Evolutionary conservation across 92 coral and sea anemone genomes (phyloP).

Genomic region (Plumapathes pennacea): DNA sequence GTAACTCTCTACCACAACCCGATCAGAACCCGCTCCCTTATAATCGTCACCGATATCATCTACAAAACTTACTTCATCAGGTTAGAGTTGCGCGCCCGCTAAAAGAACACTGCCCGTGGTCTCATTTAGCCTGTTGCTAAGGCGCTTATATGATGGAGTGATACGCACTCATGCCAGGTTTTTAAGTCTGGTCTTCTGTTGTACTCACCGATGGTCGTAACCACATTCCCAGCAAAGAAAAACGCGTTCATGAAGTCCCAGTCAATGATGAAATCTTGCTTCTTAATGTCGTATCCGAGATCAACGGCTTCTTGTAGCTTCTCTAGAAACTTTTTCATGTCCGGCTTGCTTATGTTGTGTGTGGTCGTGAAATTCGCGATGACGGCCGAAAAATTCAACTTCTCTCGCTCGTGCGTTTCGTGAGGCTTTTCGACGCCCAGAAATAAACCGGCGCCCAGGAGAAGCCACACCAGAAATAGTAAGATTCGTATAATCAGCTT

Average conservation of each 20-base stretch:
- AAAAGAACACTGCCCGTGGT: no score
- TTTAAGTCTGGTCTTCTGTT: neutral
- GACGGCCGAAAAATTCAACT: constrained; percentile 31
- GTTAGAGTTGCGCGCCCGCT: no score
- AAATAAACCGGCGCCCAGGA: constrained; percentile 91
- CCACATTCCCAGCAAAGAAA: constrained; percentile 97
- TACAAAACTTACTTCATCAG: no score
- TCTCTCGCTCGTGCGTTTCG: constrained; percentile 31
- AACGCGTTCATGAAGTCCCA: constrained; percentile 98
- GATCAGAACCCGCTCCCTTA: no score
- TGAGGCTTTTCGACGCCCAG: constrained; percentile 55
- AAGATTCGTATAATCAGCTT: constrained; percentile 82
- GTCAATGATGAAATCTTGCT: constrained; percentile 27
- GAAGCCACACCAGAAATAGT: constrained; percentile 83
- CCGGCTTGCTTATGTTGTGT: constrained; percentile 57
- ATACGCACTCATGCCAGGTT: no score
- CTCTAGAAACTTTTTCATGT: constrained; percentile 60
- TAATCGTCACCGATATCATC: no score
- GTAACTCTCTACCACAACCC: no score
- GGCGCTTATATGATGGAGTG: no score
- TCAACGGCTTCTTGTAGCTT: constrained; percentile 70
- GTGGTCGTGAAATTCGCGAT: constrained; percentile 40
- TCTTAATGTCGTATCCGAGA: constrained; percentile 66
- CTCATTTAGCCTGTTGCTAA: constrained; percentile 23
- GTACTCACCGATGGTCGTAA: constrained; percentile 89